These are phyloP conservation scores for Nicator chloris DNA, from an alignment of 2,113 vertebrate species.

Conservation along the genomic window DNA sequence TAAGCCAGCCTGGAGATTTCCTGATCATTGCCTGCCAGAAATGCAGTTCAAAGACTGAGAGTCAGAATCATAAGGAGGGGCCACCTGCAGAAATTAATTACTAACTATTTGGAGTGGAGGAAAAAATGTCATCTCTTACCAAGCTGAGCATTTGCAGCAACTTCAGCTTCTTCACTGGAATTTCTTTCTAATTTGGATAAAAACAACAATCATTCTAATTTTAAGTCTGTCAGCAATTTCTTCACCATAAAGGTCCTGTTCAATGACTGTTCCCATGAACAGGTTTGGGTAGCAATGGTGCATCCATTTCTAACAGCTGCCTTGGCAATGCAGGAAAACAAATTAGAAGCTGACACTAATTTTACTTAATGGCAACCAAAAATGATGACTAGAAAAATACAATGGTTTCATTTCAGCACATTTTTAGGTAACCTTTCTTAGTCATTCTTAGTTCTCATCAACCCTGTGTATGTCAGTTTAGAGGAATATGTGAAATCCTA, in stretches of 20 bases:
- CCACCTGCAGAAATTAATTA: background rate
- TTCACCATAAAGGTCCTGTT: conserved; percentile 29
- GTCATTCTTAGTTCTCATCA: background rate
- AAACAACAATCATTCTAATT: background rate
- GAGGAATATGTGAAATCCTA: background rate
- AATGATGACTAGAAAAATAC: background rate
- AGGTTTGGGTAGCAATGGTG: conserved; percentile 7
- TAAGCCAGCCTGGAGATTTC: background rate
- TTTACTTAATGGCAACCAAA: background rate
- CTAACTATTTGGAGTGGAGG: background rate
- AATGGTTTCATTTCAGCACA: background rate
- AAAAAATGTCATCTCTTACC: background rate
- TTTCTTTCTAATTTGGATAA: background rate
- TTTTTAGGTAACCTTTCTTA: background rate
- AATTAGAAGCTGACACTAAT: background rate
- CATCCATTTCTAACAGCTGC: background rate
- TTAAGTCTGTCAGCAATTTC: background rate
- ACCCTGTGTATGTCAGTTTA: background rate
- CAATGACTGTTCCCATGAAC: background rate
- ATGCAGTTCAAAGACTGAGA: background rate
- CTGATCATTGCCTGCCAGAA: background rate
- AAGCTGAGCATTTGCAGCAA: background rate
- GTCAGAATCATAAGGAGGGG: background rate
- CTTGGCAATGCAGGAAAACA: background rate
- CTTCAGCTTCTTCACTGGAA: background rate